A percentile compares a stretch with the other conserved stretches of the same genome.
phyloP scores from a whole-genome alignment of 2,113 vertebrate genomes.

The Chionomys nivalis region DNA sequence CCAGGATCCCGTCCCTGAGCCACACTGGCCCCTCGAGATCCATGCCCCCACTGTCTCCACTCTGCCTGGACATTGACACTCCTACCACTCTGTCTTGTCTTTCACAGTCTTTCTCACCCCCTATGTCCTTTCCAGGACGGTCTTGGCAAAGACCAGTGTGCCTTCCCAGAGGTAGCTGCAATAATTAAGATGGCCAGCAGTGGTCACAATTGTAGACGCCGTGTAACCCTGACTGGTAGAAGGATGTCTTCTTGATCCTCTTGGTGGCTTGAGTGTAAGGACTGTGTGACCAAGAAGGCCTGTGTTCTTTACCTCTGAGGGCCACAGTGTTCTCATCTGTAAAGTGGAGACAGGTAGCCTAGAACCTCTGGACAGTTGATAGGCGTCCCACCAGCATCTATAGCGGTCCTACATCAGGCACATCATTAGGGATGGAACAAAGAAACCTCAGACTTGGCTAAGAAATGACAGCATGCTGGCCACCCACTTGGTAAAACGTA shows the following conservation, averaged over 20 bases:
- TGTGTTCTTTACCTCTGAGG: background rate
- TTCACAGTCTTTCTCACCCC: background rate
- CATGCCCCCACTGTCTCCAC: background rate
- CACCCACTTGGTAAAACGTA: background rate
- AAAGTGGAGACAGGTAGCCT: background rate
- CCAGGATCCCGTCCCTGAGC: background rate
- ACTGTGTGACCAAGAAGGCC: background rate
- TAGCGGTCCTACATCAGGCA: background rate
- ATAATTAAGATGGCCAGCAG: conserved; percentile 5
- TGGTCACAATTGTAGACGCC: background rate
- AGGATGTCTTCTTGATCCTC: accelerated
- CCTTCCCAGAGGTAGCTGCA: conserved; percentile 38
- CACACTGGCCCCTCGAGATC: background rate
- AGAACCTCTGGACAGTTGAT: background rate
- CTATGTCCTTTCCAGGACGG: background rate
- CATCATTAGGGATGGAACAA: background rate
- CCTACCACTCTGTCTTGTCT: accelerated
- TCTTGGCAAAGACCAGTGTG: accelerated
- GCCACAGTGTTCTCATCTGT: conserved; percentile 19
- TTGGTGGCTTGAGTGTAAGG: background rate
- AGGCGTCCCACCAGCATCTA: background rate
- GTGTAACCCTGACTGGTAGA: accelerated
- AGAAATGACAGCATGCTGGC: background rate
- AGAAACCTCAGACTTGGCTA: background rate
- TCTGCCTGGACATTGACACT: background rate